These are phyloP conservation scores for Hylia prasina DNA, from an alignment of 2,113 vertebrate genomes.

Conservation along the genomic window DNA sequence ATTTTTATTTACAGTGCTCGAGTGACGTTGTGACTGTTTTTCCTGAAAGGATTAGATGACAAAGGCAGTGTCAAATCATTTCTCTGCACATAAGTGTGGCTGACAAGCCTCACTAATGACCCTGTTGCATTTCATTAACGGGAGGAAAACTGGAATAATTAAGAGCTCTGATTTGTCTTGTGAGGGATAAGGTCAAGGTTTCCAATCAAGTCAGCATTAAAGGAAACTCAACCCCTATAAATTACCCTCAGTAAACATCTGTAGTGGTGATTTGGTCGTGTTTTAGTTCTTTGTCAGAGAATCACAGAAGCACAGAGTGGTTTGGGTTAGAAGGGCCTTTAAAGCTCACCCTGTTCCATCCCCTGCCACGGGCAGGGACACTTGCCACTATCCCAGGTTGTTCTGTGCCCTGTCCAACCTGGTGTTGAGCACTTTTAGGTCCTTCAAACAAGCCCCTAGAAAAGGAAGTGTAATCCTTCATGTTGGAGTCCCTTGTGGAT, in stretches of 20 bases:
- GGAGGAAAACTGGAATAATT: neutral
- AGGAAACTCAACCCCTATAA: neutral
- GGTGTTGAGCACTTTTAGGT: neutral
- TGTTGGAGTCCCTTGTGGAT: neutral
- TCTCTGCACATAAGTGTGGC: neutral
- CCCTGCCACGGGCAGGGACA: neutral
- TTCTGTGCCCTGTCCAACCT: neutral
- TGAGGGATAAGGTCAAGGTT: neutral
- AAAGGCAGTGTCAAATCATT: constrained; percentile 40
- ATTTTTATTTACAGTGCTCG: constrained; percentile 18
- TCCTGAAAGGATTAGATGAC: constrained; percentile 12
- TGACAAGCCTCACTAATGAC: constrained; percentile 52
- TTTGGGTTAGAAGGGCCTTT: neutral
- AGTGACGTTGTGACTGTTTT: neutral
- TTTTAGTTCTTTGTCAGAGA: neutral
- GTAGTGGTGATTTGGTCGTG: neutral
- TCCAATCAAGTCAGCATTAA: neutral
- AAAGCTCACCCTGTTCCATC: neutral
- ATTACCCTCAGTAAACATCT: neutral
- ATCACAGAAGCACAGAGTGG: neutral
- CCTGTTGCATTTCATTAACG: constrained; percentile 22
- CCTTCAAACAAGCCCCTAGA: too few relatives aligned
- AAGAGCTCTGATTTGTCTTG: constrained; percentile 2
- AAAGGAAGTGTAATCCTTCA: neutral
- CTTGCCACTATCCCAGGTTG: neutral